Evolutionary conservation across 2,888 invertebrate genomes (phyloP).

Genomic region (Choristoneura rosaceana): DNA sequence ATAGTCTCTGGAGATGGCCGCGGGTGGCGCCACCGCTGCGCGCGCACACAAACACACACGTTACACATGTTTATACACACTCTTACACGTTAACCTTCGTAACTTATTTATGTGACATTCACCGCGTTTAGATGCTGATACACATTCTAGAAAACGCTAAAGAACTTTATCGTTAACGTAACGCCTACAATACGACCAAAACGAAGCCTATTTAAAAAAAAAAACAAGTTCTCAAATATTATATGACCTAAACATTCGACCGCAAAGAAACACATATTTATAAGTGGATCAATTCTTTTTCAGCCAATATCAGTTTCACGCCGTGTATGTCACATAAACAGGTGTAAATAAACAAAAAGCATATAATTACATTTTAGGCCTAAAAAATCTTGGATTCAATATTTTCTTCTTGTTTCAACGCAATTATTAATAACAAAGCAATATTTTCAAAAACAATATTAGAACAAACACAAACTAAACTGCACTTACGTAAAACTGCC

Average conservation of each 20-base stretch:
- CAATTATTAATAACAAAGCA: background rate
- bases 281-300: no score
- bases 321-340: no score
- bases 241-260: no score
- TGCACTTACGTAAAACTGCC: constrained; percentile 63
- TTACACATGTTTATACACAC: constrained; percentile 20
- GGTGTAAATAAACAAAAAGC: background rate
- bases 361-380: background rate
- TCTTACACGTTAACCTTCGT: constrained; percentile 11
- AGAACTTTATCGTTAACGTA: no score
- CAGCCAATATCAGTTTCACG: no score
- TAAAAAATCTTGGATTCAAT: background rate
- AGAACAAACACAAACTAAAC: constrained; percentile 40
- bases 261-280: no score
- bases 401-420: background rate
- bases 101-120: background rate
- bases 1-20: constrained; percentile 63
- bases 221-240: no score
- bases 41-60: constrained; percentile 51
- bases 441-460: constrained; percentile 29
- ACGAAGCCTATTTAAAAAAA: no score
- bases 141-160: no score
- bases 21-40: constrained; percentile 68
- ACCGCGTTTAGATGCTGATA: background rate
- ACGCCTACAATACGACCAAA: no score